A percentile compares a stretch with the other conserved stretches of the same genome.
These are phyloP conservation scores for Hemithea aestivaria DNA, from an alignment of 2,888 invertebrate genomes.

Conservation along the genomic window DNA sequence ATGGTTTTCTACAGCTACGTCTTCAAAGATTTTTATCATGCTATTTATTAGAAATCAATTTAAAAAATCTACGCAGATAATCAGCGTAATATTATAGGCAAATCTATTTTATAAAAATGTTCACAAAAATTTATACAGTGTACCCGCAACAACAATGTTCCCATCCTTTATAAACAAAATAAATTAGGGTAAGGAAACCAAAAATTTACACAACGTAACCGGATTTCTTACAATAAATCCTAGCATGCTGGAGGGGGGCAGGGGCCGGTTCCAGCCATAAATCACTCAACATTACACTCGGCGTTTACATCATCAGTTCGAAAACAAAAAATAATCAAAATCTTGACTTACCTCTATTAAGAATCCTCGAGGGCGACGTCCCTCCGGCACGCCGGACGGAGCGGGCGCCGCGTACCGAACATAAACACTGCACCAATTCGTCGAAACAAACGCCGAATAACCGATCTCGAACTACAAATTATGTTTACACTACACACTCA, in stretches of 20 bases:
- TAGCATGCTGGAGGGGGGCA: constrained; percentile 29
- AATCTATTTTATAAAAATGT: too few species aligned
- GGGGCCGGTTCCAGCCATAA: constrained; percentile 45
- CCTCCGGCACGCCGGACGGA: constrained; percentile 65
- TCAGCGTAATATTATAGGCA: too few species aligned
- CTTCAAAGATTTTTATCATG: too few species aligned
- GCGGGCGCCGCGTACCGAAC: constrained; percentile 68
- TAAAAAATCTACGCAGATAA: too few species aligned
- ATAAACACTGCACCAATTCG: constrained; percentile 76
- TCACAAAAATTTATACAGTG: too few species aligned
- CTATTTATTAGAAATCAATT: too few species aligned
- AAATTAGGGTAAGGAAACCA: constrained; percentile 5
- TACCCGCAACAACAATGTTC: too few species aligned
- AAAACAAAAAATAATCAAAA: constrained; percentile 36
- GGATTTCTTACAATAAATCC: constrained; percentile 42
- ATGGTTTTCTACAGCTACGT: too few species aligned
- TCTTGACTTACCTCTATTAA: constrained; percentile 61
- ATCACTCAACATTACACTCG: constrained; percentile 21
- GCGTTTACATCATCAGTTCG: constrained; percentile 23
- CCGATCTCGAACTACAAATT: constrained; percentile 35
- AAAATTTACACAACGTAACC: constrained; percentile 30
- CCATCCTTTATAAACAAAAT: background rate
- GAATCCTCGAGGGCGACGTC: constrained; percentile 73
- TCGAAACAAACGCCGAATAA: constrained; percentile 52
- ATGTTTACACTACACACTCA: constrained; percentile 59